Evolutionary conservation across 2,113 vertebrate species (phyloP).

Genomic region (Malurus elegans): DNA sequence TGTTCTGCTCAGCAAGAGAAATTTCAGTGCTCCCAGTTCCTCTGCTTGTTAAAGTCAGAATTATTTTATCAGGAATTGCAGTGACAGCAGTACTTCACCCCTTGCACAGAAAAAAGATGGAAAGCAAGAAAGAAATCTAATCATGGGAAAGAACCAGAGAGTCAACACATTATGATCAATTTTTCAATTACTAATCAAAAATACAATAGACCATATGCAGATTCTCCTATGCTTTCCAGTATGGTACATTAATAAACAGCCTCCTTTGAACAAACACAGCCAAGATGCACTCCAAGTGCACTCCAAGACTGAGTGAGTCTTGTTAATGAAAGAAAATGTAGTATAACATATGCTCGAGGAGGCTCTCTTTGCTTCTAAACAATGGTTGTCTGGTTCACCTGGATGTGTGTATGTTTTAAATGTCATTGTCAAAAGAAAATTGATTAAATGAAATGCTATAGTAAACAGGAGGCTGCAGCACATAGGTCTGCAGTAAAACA

Average conservation of each 20-base stretch:
- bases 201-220: background rate
- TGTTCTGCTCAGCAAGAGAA: background rate
- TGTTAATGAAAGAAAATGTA: background rate
- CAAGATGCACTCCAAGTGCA: background rate
- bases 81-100: background rate
- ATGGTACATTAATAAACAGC: background rate
- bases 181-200: background rate
- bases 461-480: background rate
- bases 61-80: background rate
- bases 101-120: background rate
- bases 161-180: background rate
- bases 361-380: background rate
- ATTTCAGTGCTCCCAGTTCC: background rate
- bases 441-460: constrained; percentile 5
- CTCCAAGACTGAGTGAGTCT: background rate
- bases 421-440: background rate
- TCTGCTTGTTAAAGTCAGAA: background rate
- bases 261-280: background rate
- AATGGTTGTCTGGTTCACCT: background rate
- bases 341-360: background rate
- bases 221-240: background rate
- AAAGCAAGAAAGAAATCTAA: background rate
- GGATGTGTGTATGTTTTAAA: background rate
- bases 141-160: background rate
- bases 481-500: background rate